These are phyloP conservation scores for Oxytorus armatus DNA, from an alignment of 2,888 invertebrate genomes.

Conservation along the genomic window DNA sequence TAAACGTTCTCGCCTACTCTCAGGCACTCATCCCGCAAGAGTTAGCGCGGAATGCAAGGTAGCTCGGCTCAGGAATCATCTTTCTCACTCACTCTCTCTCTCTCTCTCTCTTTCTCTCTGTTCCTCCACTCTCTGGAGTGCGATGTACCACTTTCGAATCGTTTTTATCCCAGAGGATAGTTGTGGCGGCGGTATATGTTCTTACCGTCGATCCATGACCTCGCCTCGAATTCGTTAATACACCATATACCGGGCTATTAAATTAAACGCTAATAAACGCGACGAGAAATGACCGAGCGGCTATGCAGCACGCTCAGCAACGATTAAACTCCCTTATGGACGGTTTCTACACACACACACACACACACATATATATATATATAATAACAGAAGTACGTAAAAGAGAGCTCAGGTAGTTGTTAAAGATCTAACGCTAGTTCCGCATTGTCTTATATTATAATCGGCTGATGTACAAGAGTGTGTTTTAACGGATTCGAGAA, in stretches of 20 bases:
- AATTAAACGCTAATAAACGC: slow-evolving; percentile 66
- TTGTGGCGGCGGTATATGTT: neutral
- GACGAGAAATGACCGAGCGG: slow-evolving; percentile 48
- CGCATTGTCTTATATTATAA: slow-evolving; percentile 60
- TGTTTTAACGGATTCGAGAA: slow-evolving; percentile 23
- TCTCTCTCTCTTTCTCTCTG: slow-evolving; percentile 26
- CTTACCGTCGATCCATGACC: slow-evolving; percentile 59
- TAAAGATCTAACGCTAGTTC: slow-evolving; percentile 44
- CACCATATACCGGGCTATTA: slow-evolving; percentile 62
- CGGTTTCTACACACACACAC: neutral
- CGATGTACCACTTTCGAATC: slow-evolving; percentile 68
- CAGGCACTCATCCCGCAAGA: slow-evolving; percentile 54
- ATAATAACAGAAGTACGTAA: slow-evolving; percentile 38
- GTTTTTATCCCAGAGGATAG: slow-evolving; percentile 58
- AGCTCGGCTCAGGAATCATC: slow-evolving; percentile 55
- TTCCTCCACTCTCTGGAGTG: slow-evolving; percentile 56
- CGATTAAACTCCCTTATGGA: slow-evolving; percentile 40
- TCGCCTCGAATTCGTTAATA: slow-evolving; percentile 67
- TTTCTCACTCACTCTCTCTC: slow-evolving; percentile 27
- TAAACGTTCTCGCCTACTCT: slow-evolving; percentile 62
- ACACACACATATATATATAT: neutral
- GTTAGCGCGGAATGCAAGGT: slow-evolving; percentile 67
- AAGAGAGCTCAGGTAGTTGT: slow-evolving; percentile 39
- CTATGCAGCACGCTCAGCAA: slow-evolving; percentile 23
- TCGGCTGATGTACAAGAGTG: slow-evolving; percentile 20